Evolutionary conservation across 2,888 invertebrate species (phyloP).

Genomic region (Meta bourneti): DNA sequence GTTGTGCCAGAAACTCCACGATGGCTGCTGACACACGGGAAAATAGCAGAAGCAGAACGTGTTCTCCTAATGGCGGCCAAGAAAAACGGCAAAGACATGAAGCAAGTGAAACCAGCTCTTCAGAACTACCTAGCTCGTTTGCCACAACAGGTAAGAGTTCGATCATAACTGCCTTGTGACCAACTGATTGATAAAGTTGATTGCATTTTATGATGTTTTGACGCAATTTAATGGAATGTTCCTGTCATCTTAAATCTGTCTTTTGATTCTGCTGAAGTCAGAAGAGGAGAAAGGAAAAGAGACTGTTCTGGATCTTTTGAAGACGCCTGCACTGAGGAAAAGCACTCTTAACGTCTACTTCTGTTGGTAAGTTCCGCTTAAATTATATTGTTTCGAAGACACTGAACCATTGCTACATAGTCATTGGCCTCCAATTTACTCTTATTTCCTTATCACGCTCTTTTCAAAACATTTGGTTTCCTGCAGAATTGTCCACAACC

Average conservation of each 20-base stretch:
- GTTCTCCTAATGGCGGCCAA: slow-evolving; percentile 40
- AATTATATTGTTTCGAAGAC: no score
- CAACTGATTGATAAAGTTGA: no score
- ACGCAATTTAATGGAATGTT: no score
- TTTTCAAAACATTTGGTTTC: no score
- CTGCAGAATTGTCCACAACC: no score
- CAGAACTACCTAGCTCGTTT: slow-evolving; percentile 26
- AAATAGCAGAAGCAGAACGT: slow-evolving; percentile 9
- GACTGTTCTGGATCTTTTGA: slow-evolving; percentile 61
- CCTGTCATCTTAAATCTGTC: neutral
- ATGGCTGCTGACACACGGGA: slow-evolving; percentile 50
- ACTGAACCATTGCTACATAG: no score
- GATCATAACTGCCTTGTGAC: neutral
- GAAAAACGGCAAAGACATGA: slow-evolving; percentile 55
- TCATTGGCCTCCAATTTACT: no score
- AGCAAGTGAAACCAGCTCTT: slow-evolving; percentile 30
- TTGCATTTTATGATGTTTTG: no score
- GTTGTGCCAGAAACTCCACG: slow-evolving; percentile 51
- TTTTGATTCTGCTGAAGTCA: slow-evolving; percentile 38
- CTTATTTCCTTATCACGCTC: no score
- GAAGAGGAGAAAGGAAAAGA: slow-evolving; percentile 54
- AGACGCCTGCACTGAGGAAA: slow-evolving; percentile 57
- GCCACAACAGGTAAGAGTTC: slow-evolving; percentile 34
- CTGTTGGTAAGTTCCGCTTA: slow-evolving; percentile 43
- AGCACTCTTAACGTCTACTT: slow-evolving; percentile 68